phyloP scores from a whole-genome alignment of 2,888 invertebrate genomes.

The Archaeoteleia sp. region DNA sequence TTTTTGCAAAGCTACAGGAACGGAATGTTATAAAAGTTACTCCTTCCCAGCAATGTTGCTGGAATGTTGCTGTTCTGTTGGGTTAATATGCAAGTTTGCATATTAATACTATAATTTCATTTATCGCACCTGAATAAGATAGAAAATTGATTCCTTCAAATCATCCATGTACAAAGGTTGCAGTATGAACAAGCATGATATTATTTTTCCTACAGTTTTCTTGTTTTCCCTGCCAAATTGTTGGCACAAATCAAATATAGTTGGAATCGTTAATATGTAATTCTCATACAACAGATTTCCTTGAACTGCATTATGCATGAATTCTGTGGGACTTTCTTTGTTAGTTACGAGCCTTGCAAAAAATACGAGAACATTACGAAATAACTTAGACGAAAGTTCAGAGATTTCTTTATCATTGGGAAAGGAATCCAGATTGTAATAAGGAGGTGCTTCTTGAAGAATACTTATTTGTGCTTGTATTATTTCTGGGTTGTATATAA shows the following conservation, averaged over 20 bases:
- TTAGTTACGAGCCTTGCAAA: constrained; percentile 87
- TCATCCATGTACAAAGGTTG: constrained; percentile 83
- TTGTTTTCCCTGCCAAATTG: constrained; percentile 83
- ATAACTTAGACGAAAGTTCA: constrained; percentile 78
- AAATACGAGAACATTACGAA: constrained; percentile 80
- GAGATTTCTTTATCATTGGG: constrained; percentile 75
- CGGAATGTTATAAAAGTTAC: no score
- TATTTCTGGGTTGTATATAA: constrained; percentile 80
- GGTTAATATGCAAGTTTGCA: no score
- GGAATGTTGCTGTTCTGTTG: no score
- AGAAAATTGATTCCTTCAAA: constrained; percentile 76
- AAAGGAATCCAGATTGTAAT: constrained; percentile 77
- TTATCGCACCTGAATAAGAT: constrained; percentile 76
- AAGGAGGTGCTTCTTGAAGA: constrained; percentile 84
- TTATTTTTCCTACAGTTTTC: constrained; percentile 79
- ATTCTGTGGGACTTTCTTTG: constrained; percentile 78
- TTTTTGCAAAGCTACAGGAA: no score
- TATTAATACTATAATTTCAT: no score
- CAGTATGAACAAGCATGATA: constrained; percentile 80
- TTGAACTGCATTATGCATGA: constrained; percentile 81
- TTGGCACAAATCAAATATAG: constrained; percentile 85
- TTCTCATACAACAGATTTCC: constrained; percentile 85
- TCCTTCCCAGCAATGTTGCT: no score
- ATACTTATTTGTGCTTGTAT: constrained; percentile 82
- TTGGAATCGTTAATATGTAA: constrained; percentile 88